A percentile compares a stretch with the other conserved stretches of the same genome.
Evolutionary conservation across 2,888 invertebrate species (phyloP).

Genomic region (Thereva unica): DNA sequence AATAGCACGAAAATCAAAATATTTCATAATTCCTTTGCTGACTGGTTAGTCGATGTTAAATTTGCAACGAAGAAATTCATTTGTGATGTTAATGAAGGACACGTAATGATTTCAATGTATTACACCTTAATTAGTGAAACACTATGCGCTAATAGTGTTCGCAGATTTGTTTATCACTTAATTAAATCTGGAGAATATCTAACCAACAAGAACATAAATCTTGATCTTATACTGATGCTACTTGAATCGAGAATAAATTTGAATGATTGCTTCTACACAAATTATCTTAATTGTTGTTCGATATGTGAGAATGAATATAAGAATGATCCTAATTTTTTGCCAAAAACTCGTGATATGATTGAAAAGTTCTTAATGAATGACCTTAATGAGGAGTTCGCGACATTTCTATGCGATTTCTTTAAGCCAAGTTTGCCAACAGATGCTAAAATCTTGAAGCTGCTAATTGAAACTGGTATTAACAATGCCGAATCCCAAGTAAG

Average conservation of each 20-base stretch:
- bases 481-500: constrained; percentile 55
- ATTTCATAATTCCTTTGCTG: constrained; percentile 93
- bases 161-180: constrained; percentile 73
- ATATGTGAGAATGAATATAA: constrained; percentile 57
- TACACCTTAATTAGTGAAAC: constrained; percentile 73
- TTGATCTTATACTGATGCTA: constrained; percentile 56
- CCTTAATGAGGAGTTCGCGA: constrained; percentile 54
- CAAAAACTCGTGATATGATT: constrained; percentile 55
- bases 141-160: constrained; percentile 73
- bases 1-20: constrained; percentile 57
- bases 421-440: constrained; percentile 70
- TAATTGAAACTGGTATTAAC: constrained; percentile 76
- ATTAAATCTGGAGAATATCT: constrained; percentile 70
- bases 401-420: constrained; percentile 60
- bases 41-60: constrained; percentile 96
- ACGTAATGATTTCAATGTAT: constrained; percentile 84
- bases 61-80: constrained; percentile 94
- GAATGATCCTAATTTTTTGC: constrained; percentile 54
- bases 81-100: constrained; percentile 84
- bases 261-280: constrained; percentile 58
- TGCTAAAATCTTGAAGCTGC: constrained; percentile 69
- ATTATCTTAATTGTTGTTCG: constrained; percentile 60
- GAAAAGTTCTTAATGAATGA: constrained; percentile 58
- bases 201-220: constrained; percentile 52
- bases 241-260: constrained; percentile 56